phyloP scores from a whole-genome alignment of 1,140 invertebrate species.

The Catajapyx aquilonaris region DNA sequence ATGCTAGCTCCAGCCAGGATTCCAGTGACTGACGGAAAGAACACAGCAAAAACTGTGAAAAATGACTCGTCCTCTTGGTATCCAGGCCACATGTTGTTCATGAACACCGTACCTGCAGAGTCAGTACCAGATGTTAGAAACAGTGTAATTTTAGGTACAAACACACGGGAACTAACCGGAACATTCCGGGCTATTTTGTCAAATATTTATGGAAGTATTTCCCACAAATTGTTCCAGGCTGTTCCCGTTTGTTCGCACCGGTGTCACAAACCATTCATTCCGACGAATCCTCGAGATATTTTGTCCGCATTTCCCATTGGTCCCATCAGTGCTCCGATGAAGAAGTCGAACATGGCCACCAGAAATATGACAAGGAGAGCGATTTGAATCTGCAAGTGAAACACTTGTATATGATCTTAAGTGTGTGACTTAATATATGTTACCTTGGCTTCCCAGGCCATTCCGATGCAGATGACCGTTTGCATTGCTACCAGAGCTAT shows the following conservation, averaged over 20 bases:
- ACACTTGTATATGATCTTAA: no score
- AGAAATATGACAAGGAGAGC: slow-evolving; percentile 73
- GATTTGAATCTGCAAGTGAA: slow-evolving; percentile 52
- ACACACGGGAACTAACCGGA: no score
- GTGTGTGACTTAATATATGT: no score
- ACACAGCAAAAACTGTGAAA: slow-evolving; percentile 85
- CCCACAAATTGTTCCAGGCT: no score
- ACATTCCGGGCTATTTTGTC: no score
- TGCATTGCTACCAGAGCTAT: slow-evolving; percentile 54
- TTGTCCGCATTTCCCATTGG: slow-evolving; percentile 31
- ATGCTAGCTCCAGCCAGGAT: slow-evolving; percentile 95
- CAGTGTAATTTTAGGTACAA: no score
- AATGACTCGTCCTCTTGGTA: slow-evolving; percentile 58
- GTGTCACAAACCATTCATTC: slow-evolving; percentile 61
- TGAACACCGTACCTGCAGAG: slow-evolving; percentile 39
- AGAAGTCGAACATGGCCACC: slow-evolving; percentile 72
- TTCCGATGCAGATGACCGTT: slow-evolving; percentile 67
- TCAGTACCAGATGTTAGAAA: no score
- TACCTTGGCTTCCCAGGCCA: slow-evolving; percentile 73
- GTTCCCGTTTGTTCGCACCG: no score
- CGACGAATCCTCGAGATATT: slow-evolving; percentile 54
- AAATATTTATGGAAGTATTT: no score
- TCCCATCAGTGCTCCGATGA: slow-evolving; percentile 69
- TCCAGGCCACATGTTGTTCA: slow-evolving; percentile 47
- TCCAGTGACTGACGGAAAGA: slow-evolving; percentile 89